A percentile compares a stretch with the other conserved stretches of the same genome.
Conservation (phyloP, 23 tunicate genomes). For the Diplosoma virens region DNA sequence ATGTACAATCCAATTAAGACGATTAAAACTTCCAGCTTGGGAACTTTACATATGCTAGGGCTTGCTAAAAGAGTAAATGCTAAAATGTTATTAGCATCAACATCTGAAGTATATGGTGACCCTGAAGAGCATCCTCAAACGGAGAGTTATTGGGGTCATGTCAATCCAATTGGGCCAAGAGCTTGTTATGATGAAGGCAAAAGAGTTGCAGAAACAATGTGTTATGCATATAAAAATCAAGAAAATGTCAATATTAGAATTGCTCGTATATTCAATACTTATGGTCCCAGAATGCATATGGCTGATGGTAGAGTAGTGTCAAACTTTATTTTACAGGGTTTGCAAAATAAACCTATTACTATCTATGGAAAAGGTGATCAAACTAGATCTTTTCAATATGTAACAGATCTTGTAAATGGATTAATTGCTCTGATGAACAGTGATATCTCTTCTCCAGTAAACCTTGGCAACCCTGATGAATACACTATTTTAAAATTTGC, state of each 20-base stretch:
- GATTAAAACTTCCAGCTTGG: constrained; percentile 83
- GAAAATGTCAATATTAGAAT: constrained; percentile 81
- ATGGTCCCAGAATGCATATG: constrained; percentile 98
- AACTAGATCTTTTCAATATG: constrained; percentile 91
- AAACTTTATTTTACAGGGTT: constrained; percentile 85
- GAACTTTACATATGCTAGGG: constrained; percentile 88
- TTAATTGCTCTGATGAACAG: constrained; percentile 82
- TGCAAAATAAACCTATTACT: constrained; percentile 72
- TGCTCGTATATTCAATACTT: constrained; percentile 91
- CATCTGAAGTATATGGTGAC: constrained; percentile 97
- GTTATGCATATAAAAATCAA: constrained; percentile 86
- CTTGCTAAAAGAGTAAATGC: constrained; percentile 83
- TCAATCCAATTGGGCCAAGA: constrained; percentile 95
- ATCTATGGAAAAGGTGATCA: constrained; percentile 85
- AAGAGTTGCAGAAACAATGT: constrained; percentile 97
- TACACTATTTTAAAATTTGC: constrained; percentile 86
- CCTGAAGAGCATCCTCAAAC: constrained; percentile 97
- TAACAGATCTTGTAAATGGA: constrained; percentile 85
- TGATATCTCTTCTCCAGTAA: constrained; percentile 64
- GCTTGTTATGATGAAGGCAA: constrained; percentile 99
- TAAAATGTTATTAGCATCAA: constrained; percentile 80
- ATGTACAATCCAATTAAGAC: constrained; percentile 97
- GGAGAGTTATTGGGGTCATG: constrained; percentile 96
- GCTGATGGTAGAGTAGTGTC: constrained; percentile 96
- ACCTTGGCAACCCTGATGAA: constrained; percentile 89